phyloP scores from a whole-genome alignment of 2,113 vertebrate genomes.

The human region GRCh38 chr7:27176001-27176500 shows the following conservation, averaged over 20 bases:
- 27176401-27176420: background rate
- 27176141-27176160: background rate
- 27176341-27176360: constrained; percentile 80
- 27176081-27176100: fast-evolving
- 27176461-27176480: background rate
- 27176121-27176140: background rate
- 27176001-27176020: background rate
- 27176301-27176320: constrained; percentile 59
- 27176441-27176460: background rate
- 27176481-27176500: background rate
- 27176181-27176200: background rate
- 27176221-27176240: background rate
- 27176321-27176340: constrained; percentile 77
- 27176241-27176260: background rate
- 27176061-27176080: background rate
- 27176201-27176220: background rate
- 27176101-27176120: background rate
- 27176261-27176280: background rate
- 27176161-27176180: background rate
- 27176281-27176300: constrained; percentile 58
- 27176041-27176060: fast-evolving
- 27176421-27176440: too few relatives aligned
- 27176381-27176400: constrained; percentile 53
- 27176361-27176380: constrained; percentile 75
- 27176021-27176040: background rate